Evolutionary conservation across 2,888 invertebrate genomes (phyloP).

Genomic region (Willowsia nigromaculata): DNA sequence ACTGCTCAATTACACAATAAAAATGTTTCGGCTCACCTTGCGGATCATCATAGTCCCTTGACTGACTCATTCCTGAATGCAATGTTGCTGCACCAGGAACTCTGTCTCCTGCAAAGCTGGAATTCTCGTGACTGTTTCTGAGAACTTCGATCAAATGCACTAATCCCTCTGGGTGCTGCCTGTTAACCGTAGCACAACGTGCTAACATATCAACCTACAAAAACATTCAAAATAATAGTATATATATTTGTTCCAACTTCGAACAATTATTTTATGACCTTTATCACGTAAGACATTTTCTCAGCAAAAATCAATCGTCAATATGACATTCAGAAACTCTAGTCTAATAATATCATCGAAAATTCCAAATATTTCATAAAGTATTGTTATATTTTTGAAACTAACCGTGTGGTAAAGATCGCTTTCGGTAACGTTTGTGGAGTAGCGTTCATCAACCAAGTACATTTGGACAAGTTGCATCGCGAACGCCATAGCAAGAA

Average conservation of each 20-base stretch:
- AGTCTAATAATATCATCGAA: constrained; percentile 74
- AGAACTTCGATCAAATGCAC: constrained; percentile 77
- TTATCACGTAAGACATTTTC: not conserved
- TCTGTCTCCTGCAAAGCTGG: constrained; percentile 85
- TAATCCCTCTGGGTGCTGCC: constrained; percentile 78
- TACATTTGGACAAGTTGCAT: constrained; percentile 95
- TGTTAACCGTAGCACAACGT: constrained; percentile 76
- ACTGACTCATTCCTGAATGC: constrained; percentile 94
- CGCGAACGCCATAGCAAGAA: constrained; percentile 91
- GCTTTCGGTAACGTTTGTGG: constrained; percentile 88
- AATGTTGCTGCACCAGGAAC: constrained; percentile 90
- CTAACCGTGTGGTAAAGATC: constrained; percentile 94
- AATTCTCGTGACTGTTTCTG: constrained; percentile 81
- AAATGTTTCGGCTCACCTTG: constrained; percentile 71
- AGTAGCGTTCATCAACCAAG: constrained; percentile 89
- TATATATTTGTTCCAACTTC: not conserved
- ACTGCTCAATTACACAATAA: not conserved
- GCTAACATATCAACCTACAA: constrained; percentile 77
- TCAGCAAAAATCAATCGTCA: constrained; percentile 60
- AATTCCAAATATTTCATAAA: not conserved
- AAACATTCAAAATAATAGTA: not conserved
- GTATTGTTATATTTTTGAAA: not conserved
- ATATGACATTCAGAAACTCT: constrained; percentile 74
- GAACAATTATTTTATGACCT: not conserved
- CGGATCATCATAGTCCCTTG: constrained; percentile 81